A percentile compares a stretch with the other conserved stretches of the same genome.
phyloP scores from a whole-genome alignment of 2,888 invertebrate species.

The Crocallis elinguaria region DNA sequence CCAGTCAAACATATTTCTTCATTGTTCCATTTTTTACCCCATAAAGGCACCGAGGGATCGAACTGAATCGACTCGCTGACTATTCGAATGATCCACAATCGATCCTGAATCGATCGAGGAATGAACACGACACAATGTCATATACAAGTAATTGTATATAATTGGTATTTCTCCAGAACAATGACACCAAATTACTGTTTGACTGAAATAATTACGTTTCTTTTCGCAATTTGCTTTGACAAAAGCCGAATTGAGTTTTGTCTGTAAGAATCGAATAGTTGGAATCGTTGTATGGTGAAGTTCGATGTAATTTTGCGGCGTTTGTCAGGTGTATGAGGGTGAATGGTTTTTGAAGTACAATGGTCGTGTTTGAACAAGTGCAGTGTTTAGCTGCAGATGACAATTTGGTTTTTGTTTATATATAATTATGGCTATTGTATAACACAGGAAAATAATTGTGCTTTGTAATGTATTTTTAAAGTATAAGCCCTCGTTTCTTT shows the following conservation, averaged over 20 bases:
- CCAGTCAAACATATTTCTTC: conserved; percentile 56
- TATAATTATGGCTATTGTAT: too few relatives aligned
- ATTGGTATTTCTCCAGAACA: conserved; percentile 83
- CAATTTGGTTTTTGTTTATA: not conserved
- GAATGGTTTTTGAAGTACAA: conserved; percentile 12
- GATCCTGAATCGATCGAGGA: conserved; percentile 77
- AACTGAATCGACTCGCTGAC: conserved; percentile 52
- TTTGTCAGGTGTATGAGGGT: conserved; percentile 15
- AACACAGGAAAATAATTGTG: too few relatives aligned
- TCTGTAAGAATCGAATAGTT: conserved; percentile 56
- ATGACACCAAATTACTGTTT: conserved; percentile 81
- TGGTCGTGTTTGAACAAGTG: not conserved
- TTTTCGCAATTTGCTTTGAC: conserved; percentile 74
- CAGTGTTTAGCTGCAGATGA: too few relatives aligned
- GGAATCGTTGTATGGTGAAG: conserved; percentile 26
- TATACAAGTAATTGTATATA: conserved; percentile 84
- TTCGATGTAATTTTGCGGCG: conserved; percentile 23
- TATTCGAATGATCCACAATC: conserved; percentile 70
- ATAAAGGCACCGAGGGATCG: conserved; percentile 44
- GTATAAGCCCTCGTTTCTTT: too few relatives aligned
- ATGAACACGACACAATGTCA: conserved; percentile 76
- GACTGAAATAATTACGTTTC: conserved; percentile 79
- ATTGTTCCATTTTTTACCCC: conserved; percentile 73
- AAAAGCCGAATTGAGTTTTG: conserved; percentile 65
- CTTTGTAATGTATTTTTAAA: too few relatives aligned